phyloP scores from a whole-genome alignment of 2,113 vertebrate genomes.

The Chitala chitala region DNA sequence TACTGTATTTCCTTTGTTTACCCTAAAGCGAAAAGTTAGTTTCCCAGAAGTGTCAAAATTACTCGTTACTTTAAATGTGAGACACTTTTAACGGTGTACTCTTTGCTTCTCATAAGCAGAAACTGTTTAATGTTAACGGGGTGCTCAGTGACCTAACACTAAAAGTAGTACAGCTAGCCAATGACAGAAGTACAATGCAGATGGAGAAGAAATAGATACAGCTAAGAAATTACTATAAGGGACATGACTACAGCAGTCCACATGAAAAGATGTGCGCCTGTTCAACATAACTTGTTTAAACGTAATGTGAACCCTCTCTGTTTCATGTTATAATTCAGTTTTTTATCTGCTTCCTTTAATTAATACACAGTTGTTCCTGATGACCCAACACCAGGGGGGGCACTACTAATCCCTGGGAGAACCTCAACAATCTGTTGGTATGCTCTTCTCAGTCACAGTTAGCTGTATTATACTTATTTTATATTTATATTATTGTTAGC shows the following conservation, averaged over 20 bases:
- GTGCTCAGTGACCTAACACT: too few species aligned
- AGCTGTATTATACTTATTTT: background rate
- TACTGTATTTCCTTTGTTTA: too few species aligned
- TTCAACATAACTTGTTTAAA: background rate
- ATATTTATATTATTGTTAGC: too few species aligned
- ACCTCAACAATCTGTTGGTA: background rate
- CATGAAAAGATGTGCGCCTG: background rate
- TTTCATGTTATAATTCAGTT: background rate
- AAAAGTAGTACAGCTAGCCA: background rate
- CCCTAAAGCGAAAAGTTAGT: too few species aligned
- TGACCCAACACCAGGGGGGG: conserved; percentile 11
- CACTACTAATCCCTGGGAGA: background rate
- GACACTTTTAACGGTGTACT: too few species aligned
- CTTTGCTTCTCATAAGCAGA: too few species aligned
- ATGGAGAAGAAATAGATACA: background rate
- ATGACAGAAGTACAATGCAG: background rate
- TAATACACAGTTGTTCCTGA: background rate
- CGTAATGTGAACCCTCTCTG: background rate
- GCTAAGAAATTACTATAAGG: background rate
- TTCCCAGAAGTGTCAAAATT: too few species aligned
- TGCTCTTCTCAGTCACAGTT: background rate
- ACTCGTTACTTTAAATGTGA: too few species aligned
- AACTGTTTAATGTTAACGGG: too few species aligned
- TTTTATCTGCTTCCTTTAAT: background rate
- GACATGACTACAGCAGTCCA: background rate